Conservation (phyloP, 2,797 vertebrate species). For the Chelon auratus region DNA sequence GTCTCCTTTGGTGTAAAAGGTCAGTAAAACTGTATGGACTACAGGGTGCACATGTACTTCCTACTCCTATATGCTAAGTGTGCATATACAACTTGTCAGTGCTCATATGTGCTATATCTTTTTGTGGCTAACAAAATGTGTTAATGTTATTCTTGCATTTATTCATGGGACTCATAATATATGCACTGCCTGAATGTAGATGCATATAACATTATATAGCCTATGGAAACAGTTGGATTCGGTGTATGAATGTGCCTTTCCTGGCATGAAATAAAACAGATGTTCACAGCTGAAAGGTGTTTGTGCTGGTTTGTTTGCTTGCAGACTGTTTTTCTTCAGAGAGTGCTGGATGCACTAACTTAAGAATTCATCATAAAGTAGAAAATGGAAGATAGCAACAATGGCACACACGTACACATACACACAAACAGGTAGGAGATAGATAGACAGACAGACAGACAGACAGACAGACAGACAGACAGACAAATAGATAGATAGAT, state of each 20-base stretch:
- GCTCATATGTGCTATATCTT: constrained; percentile 76
- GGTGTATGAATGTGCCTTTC: constrained; percentile 77
- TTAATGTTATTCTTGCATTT: constrained; percentile 81
- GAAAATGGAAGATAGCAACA: background rate
- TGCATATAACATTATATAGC: constrained; percentile 81
- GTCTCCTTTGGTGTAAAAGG: constrained; percentile 73
- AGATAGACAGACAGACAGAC: too few relatives aligned
- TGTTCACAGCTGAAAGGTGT: constrained; percentile 56
- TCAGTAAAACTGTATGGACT: constrained; percentile 71
- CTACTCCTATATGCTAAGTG: constrained; percentile 69
- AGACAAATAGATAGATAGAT: too few relatives aligned
- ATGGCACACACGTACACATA: background rate
- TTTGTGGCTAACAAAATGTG: constrained; percentile 81
- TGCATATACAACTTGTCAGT: constrained; percentile 77
- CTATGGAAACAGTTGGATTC: constrained; percentile 70
- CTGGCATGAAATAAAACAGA: constrained; percentile 81
- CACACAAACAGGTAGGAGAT: too few relatives aligned
- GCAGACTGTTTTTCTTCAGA: background rate
- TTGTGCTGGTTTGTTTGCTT: constrained; percentile 26
- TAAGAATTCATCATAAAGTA: background rate
- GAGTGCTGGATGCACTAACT: background rate
- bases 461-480: too few relatives aligned
- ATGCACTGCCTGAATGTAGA: constrained; percentile 84
- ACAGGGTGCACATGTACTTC: constrained; percentile 79
- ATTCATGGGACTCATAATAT: constrained; percentile 75